Conservation (phyloP, 2,797 vertebrate genomes). For the Cossypha dichroa region DNA sequence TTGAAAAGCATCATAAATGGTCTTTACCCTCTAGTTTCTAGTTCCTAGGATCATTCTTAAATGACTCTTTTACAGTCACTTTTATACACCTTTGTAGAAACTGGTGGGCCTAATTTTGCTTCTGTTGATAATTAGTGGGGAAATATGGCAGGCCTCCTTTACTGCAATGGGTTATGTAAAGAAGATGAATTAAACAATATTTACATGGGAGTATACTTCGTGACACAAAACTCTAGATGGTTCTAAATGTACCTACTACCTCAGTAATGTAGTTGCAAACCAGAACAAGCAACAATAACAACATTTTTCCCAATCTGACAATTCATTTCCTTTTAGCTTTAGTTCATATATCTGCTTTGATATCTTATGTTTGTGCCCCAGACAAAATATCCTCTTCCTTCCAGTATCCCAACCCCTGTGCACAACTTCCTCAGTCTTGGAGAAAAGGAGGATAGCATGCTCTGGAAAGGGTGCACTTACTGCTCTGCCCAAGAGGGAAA, state of each 20-base stretch:
- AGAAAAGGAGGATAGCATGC: neutral
- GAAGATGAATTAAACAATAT: neutral
- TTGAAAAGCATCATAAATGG: neutral
- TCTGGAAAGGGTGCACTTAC: neutral
- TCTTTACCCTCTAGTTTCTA: neutral
- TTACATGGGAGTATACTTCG: neutral
- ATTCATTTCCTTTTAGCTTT: conserved; percentile 56
- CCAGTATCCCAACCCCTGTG: conserved; percentile 2
- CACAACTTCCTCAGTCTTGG: conserved; percentile 48
- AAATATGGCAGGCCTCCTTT: neutral
- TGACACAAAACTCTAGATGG: neutral
- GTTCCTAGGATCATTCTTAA: neutral
- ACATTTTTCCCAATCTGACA: conserved; percentile 10
- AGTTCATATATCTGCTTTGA: conserved; percentile 28
- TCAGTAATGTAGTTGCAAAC: neutral
- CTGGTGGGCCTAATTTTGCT: neutral
- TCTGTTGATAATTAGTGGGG: neutral
- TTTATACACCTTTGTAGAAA: neutral
- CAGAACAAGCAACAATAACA: conserved; percentile 7
- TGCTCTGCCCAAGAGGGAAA: neutral
- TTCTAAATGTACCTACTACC: neutral
- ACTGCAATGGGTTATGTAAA: neutral
- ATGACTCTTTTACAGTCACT: neutral
- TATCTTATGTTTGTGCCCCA: conserved; percentile 47
- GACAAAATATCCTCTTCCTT: conserved; percentile 69